These are phyloP conservation scores for Odontophorus gujanensis DNA, from an alignment of 2,113 vertebrate genomes.

Conservation along the genomic window DNA sequence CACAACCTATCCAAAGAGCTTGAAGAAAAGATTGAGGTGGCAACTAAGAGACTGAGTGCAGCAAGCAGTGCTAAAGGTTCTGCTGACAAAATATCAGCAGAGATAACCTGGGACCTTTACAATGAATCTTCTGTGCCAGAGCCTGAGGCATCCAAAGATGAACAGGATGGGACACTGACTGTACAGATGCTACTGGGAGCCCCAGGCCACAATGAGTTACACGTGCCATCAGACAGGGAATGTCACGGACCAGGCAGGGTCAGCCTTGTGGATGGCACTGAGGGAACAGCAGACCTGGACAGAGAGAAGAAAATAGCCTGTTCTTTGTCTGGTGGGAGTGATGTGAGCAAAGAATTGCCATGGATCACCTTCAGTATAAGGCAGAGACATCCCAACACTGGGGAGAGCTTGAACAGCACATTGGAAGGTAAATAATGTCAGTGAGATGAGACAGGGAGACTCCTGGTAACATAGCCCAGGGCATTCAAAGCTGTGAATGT, in stretches of 20 bases:
- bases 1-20: constrained; percentile 66
- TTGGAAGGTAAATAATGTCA: not conserved
- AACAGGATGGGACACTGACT: not conserved
- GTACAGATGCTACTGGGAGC: not conserved
- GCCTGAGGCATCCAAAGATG: not conserved
- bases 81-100: not conserved
- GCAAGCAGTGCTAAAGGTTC: not conserved
- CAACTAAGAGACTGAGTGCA: constrained; percentile 54
- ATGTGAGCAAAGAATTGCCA: accelerated
- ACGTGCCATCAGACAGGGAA: accelerated
- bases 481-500: not conserved
- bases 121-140: not conserved
- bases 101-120: not conserved
- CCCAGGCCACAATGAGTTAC: not conserved
- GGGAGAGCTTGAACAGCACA: not conserved
- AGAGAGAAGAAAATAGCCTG: not conserved
- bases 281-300: not conserved
- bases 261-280: not conserved
- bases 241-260: not conserved
- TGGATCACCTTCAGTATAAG: not conserved
- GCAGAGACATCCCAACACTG: not conserved
- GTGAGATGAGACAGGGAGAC: not conserved
- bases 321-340: not conserved
- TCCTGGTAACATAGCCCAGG: not conserved
- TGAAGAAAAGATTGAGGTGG: constrained; percentile 64